A percentile compares a stretch with the other conserved stretches of the same genome.
Evolutionary conservation across 2,797 vertebrate species (phyloP).

Genomic region (Pteronotus mesoamericanus): DNA sequence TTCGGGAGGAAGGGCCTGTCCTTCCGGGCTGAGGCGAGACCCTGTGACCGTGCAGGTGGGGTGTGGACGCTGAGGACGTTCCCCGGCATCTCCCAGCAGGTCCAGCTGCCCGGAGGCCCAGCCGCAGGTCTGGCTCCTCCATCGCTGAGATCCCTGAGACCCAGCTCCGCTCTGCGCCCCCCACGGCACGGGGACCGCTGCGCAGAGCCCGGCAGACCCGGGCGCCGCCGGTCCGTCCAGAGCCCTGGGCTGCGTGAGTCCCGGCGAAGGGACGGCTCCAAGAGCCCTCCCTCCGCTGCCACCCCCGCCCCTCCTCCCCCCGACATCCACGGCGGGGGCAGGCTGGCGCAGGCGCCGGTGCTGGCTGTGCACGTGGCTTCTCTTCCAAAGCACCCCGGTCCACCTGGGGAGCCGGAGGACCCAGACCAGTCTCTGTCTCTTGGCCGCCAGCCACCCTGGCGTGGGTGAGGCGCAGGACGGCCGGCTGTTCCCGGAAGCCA

Average conservation of each 20-base stretch:
- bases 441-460: slow-evolving; percentile 38
- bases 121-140: no score
- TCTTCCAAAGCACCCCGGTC: slow-evolving; percentile 39
- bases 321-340: background rate
- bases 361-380: background rate
- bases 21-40: no score
- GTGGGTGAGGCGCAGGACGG: no score
- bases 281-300: background rate
- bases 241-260: background rate
- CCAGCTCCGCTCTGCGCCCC: no score
- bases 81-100: no score
- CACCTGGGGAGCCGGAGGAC: background rate
- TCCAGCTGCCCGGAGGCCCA: no score
- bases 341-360: background rate
- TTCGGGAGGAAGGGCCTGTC: no score
- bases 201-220: background rate
- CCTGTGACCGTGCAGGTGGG: no score
- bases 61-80: no score
- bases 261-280: background rate
- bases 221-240: background rate
- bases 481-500: slow-evolving; percentile 63
- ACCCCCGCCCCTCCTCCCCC: background rate
- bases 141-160: no score
- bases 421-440: slow-evolving; percentile 27
- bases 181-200: no score